Conservation (phyloP, 2,888 invertebrate genomes). For the Xestobium rufovillosum region DNA sequence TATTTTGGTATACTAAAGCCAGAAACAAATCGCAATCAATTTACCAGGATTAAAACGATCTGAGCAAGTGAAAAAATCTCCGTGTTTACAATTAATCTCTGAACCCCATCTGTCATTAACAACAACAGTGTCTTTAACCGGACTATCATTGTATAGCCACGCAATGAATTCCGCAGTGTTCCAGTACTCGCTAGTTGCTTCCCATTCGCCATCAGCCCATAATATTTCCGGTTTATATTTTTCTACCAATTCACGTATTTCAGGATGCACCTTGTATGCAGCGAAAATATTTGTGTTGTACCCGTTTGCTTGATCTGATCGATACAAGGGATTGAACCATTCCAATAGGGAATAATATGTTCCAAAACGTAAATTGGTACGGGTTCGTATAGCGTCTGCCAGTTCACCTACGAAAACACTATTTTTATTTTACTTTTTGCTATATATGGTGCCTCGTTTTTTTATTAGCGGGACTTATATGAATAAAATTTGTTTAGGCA, state of each 20-base stretch:
- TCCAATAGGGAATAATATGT: slow-evolving; percentile 74
- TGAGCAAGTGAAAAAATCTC: slow-evolving; percentile 73
- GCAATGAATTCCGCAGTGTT: slow-evolving; percentile 69
- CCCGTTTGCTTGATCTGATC: slow-evolving; percentile 54
- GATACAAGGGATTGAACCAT: slow-evolving; percentile 73
- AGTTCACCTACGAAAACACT: slow-evolving; percentile 52
- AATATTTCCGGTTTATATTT: slow-evolving; percentile 63
- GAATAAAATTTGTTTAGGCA: too few species aligned
- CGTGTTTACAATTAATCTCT: slow-evolving; percentile 69
- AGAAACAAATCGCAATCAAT: too few species aligned
- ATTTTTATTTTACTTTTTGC: too few species aligned
- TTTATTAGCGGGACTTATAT: too few species aligned
- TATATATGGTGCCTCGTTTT: too few species aligned
- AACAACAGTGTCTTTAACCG: slow-evolving; percentile 74
- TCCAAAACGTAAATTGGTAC: slow-evolving; percentile 61
- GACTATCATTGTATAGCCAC: slow-evolving; percentile 82
- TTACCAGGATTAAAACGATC: slow-evolving; percentile 68
- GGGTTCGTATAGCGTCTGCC: slow-evolving; percentile 55
- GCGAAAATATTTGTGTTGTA: slow-evolving; percentile 38
- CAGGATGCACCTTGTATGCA: slow-evolving; percentile 62
- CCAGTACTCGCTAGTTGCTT: slow-evolving; percentile 71
- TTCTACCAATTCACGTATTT: slow-evolving; percentile 63
- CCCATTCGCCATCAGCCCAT: slow-evolving; percentile 92
- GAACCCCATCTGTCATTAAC: slow-evolving; percentile 88
- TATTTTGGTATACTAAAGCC: too few species aligned